Base-by-base conservation (phyloP, 2,888 invertebrate genomes). In the Shargacucullia verbasci region DNA sequence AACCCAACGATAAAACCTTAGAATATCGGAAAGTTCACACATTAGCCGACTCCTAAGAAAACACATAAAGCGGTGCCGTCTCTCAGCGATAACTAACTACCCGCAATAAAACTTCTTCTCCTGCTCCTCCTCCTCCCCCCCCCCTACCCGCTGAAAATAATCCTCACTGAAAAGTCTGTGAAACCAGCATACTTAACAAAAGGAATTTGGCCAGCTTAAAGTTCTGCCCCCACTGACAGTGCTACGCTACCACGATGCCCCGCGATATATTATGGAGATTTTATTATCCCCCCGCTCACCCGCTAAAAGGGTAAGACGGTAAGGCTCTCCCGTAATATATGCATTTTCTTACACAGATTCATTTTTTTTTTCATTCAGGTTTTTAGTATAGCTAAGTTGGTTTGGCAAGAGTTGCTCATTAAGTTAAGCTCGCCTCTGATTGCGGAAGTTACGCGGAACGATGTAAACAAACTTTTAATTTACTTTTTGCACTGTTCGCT, bases 161-260 rank as follows among this genome's bases (percentile, higher is more conserved):
- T 74, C 70, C 67, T 57, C 55, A 49, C 50, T 64, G 72, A 76
- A 73, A 74, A 77, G 70, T 77, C 64, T 65, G 62, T 69, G 66
- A 62, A 77, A 77, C 57, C n/a, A 58, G 61, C 71, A 69, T 71
- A 71, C 77, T 69, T 74, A 74, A 70, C 78, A 72, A 74, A 72
- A 49, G 54, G 63, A 77, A 77, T 76, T 74, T 59, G 64, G 62
- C 43, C 55, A 60, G 54, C 70, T 72, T 75, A 63, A 60, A 67
- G 58, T 65, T 60, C 27, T 57, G 52, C 55, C 52, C 39, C 54
- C 67, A 67, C 50, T 64, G 62, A 70, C 66, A 64, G 33, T 37
- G 61, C 62, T 49, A 39, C 35, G 58, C 69, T 50, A 55, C 44
- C 41, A 13, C 58, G 70, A 54, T 73, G 59, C 43, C 55, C 56